These are phyloP conservation scores for Eolophus roseicapilla DNA, from an alignment of 2,113 vertebrate species.

Conservation along the genomic window DNA sequence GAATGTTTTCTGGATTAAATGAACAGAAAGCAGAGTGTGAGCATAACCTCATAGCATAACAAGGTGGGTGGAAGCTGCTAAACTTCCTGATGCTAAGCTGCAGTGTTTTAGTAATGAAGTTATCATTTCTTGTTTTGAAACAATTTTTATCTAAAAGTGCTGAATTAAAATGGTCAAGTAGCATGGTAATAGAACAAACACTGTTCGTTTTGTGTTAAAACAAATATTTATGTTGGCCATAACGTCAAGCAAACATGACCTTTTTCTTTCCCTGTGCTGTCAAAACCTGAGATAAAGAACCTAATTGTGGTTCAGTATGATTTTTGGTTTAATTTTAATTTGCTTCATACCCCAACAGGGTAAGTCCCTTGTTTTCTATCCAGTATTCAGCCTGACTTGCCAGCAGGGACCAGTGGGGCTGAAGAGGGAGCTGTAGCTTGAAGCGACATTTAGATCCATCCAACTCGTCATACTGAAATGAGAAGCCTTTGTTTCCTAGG, in stretches of 20 bases:
- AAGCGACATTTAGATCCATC: accelerated
- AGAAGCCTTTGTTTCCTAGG: background rate
- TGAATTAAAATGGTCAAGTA: background rate
- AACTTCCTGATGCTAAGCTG: background rate
- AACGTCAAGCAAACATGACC: background rate
- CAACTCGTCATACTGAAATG: background rate
- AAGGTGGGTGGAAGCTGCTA: background rate
- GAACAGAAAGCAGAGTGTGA: background rate
- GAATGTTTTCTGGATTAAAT: background rate
- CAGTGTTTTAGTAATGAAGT: background rate
- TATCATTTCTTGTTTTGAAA: background rate
- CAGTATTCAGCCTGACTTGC: background rate
- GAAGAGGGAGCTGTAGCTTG: background rate
- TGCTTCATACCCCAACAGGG: background rate
- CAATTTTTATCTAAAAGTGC: background rate
- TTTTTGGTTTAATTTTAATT: background rate
- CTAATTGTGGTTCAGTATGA: background rate
- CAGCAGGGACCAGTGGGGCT: background rate
- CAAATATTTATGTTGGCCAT: background rate
- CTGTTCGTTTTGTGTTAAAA: background rate
- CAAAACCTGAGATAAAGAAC: background rate
- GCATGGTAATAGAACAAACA: background rate
- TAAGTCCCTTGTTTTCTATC: background rate
- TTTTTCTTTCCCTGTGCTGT: background rate
- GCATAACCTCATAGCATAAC: background rate